phyloP scores from a whole-genome alignment of 2,113 vertebrate genomes.

The Theristicus caerulescens region DNA sequence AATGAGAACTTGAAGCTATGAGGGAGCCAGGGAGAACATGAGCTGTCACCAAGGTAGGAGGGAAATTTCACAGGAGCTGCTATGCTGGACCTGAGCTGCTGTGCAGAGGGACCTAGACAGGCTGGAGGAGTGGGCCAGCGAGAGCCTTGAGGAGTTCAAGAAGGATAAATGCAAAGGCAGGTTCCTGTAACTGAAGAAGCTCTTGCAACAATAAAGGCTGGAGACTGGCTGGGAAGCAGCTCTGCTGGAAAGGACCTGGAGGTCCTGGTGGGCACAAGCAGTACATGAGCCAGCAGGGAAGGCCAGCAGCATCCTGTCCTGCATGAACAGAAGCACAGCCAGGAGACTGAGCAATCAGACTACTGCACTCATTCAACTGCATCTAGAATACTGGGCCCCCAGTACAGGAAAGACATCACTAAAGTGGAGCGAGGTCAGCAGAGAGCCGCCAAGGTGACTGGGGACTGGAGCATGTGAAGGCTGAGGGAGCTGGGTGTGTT shows the following conservation, averaged over 20 bases:
- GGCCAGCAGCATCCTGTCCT: not conserved
- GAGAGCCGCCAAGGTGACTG: not conserved
- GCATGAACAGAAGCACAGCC: not conserved
- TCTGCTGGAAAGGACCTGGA: not conserved
- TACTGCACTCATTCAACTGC: fast-evolving
- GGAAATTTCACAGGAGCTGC: not conserved
- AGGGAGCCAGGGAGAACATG: not conserved
- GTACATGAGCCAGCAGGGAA: not conserved
- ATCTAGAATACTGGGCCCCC: not conserved
- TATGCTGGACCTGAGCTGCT: not conserved
- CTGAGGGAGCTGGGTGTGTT: not conserved
- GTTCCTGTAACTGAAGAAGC: not conserved
- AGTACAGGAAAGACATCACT: not conserved
- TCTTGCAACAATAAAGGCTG: not conserved
- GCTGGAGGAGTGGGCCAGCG: not conserved
- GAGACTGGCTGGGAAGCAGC: not conserved
- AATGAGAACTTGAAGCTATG: not conserved
- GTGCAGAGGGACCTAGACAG: not conserved
- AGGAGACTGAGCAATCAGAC: not conserved
- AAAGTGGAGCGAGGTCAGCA: not conserved
- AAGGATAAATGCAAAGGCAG: not conserved
- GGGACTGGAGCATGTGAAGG: not conserved
- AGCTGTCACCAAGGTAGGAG: not conserved
- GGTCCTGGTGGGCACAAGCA: not conserved
- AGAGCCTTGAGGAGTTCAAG: not conserved